These are phyloP conservation scores for Aphelinus atriplicis DNA, from an alignment of 1,140 invertebrate genomes.

Conservation along the genomic window DNA sequence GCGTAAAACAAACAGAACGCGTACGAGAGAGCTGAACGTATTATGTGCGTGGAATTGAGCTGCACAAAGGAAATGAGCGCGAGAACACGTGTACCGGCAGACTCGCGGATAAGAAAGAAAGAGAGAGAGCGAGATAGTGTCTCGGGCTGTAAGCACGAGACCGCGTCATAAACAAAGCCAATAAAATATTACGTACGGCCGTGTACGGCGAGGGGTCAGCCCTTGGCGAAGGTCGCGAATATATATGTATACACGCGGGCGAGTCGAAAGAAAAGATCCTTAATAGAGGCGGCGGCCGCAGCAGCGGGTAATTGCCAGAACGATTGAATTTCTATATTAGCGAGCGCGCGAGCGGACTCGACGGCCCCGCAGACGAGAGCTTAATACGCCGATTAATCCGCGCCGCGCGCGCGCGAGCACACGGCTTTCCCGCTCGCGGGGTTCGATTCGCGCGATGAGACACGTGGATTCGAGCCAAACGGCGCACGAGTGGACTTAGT, in stretches of 20 bases:
- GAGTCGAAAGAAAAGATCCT: conserved; percentile 40
- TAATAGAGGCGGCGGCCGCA: conserved; percentile 58
- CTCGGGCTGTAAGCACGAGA: conserved; percentile 52
- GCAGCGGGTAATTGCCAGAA: conserved; percentile 60
- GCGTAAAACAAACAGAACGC: conserved; percentile 27
- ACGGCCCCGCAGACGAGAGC: conserved; percentile 36
- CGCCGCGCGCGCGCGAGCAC: conserved; percentile 25
- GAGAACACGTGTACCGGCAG: no score
- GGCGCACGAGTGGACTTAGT: conserved; percentile 42
- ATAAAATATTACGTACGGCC: conserved; percentile 62
- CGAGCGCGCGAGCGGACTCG: conserved; percentile 44
- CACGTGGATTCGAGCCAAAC: conserved; percentile 63
- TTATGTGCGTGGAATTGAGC: conserved; percentile 11
- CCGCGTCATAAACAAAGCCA: conserved; percentile 63
- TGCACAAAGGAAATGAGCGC: conserved; percentile 28
- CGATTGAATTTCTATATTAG: conserved; percentile 66
- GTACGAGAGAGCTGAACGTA: not conserved
- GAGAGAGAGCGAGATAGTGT: conserved; percentile 37
- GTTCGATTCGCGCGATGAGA: conserved; percentile 55
- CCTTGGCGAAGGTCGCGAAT: no score
- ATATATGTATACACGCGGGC: not conserved
- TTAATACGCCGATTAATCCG: conserved; percentile 46
- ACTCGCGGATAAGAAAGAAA: not conserved
- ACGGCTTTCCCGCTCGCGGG: conserved; percentile 2
- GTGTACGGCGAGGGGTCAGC: no score